These are phyloP conservation scores for Tetanocera ferruginea DNA, from an alignment of 2,888 invertebrate species.

Conservation along the genomic window DNA sequence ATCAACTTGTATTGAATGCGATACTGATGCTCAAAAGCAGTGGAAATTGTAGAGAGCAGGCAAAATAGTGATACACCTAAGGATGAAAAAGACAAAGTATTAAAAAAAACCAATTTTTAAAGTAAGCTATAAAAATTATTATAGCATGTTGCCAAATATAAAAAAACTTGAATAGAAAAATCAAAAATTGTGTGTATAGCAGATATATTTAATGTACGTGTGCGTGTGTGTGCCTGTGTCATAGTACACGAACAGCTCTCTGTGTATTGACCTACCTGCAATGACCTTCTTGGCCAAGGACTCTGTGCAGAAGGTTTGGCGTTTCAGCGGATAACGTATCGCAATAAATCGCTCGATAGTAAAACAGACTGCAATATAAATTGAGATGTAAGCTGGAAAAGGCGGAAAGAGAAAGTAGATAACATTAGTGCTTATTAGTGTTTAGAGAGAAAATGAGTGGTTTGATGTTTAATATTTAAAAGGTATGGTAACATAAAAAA, in stretches of 20 bases:
- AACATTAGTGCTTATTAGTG: not conserved
- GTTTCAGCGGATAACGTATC: constrained; percentile 80
- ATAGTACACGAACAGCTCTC: not conserved
- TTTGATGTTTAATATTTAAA: no score
- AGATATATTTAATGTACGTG: not conserved
- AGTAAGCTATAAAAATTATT: constrained; percentile 6
- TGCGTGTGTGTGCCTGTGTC: no score
- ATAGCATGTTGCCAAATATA: constrained; percentile 49
- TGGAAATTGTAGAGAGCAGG: constrained; percentile 74
- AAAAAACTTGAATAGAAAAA: constrained; percentile 30
- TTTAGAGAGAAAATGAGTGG: not conserved
- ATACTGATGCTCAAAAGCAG: constrained; percentile 77
- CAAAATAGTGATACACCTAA: constrained; percentile 72
- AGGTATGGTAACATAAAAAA: no score
- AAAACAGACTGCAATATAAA: constrained; percentile 82
- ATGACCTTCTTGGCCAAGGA: constrained; percentile 78
- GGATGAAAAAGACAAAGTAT: not conserved
- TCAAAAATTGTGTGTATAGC: constrained; percentile 7
- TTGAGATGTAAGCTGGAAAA: constrained; percentile 75
- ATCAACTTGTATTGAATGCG: constrained; percentile 56
- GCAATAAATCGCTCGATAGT: constrained; percentile 83
- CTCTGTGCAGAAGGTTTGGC: constrained; percentile 79
- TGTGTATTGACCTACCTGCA: constrained; percentile 62
- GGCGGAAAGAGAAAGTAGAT: not conserved
- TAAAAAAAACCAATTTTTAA: not conserved